phyloP scores from a whole-genome alignment of 2,888 invertebrate species.

The Parnassius glacialis region DNA sequence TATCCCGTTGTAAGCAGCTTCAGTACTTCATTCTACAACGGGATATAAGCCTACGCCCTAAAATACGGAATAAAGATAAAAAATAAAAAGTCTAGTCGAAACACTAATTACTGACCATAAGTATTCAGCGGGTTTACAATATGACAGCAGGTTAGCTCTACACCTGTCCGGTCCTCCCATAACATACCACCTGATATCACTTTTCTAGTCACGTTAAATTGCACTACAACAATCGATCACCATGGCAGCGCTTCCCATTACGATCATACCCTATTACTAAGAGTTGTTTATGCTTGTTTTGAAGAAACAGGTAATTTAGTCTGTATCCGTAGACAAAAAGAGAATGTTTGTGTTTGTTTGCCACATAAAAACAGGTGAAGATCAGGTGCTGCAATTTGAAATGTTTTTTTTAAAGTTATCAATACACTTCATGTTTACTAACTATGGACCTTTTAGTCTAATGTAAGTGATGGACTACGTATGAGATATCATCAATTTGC shows the following conservation, averaged over 20 bases:
- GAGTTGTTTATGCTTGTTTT: conserved; percentile 7
- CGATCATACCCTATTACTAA: background rate
- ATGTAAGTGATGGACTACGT: background rate
- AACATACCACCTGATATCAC: conserved; percentile 33
- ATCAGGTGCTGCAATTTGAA: background rate
- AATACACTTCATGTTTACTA: background rate
- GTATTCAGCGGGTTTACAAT: conserved; percentile 44
- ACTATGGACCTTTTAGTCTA: background rate
- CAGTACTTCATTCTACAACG: conserved; percentile 34
- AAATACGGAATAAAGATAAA: conserved; percentile 20
- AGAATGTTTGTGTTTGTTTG: background rate
- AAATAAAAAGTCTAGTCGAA: conserved; percentile 46
- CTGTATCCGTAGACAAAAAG: background rate
- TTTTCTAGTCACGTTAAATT: conserved; percentile 23
- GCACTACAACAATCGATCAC: conserved; percentile 10
- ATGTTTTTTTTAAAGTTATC: background rate
- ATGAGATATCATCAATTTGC: no score
- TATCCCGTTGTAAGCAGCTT: conserved; percentile 39
- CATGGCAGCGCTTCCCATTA: conserved; percentile 2
- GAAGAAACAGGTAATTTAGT: background rate
- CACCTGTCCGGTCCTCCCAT: conserved; percentile 44
- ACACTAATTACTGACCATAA: conserved; percentile 53
- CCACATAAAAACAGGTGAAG: conserved; percentile 10
- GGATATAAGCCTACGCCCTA: no score
- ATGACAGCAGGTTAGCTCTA: conserved; percentile 34